Base-by-base conservation (phyloP, 1,140 invertebrate species). In the Aethina tumida region DNA sequence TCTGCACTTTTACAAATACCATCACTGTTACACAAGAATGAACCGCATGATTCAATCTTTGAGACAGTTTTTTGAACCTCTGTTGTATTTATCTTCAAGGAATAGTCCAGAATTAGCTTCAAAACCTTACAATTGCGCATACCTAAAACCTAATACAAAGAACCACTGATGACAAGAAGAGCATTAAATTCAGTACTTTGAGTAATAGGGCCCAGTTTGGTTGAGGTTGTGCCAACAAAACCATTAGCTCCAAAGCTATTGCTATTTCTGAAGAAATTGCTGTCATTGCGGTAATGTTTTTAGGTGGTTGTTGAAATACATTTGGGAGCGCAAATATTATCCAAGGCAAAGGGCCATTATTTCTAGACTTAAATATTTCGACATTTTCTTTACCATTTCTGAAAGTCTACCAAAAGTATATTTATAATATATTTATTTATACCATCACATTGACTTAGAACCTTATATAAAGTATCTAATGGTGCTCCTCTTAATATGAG, bases 221-320 rank as follows among this genome's bases (percentile, higher is more conserved):
- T 49, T 84, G 79, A 0, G 84, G 82, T 51, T 84, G 81, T n/a
- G 76, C 71, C 24, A 77, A 60, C 4, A 86, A 51, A 0, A 86
- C 74, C 15, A 74, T 71, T 9, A 87, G 50, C 46, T 84, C 81
- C 20, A 84, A 53, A 5, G 74, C 73, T 1, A 82, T 67, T 10
- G 70, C 68, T 5, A 70, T 71, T 39, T 69, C 66, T 5, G 69
- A 62, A 0, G 65, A 83, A 49, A 32, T 76, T 69, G 1, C 56
- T 13, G 50, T 39, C 12, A 66, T 69, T 26, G 62, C 63, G 1
- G 62, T 64, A 4, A 64, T 58, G 39, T 58, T 64, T 29, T 61
- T 57, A 6, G 64, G 58, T 31, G 56, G 51, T 19, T 54, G 49
- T 25, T 67, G 66, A 49, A 80, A 72, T 8, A 82, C 64, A 35